Evolutionary conservation across 2,113 vertebrate genomes (phyloP).

Genomic region (Heterocephalus glaber): DNA sequence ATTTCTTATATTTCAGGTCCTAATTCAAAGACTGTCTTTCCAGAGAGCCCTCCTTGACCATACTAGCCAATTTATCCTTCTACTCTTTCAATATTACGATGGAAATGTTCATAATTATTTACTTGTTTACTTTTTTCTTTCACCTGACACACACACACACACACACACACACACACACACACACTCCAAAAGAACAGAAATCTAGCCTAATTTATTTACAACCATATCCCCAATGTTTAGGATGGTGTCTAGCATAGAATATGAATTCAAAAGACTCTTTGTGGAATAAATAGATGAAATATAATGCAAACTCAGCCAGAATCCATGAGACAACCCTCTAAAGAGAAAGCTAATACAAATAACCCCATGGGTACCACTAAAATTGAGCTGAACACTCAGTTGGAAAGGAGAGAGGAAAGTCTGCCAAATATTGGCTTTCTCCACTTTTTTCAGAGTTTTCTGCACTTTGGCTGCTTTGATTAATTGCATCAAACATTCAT

Average conservation of each 20-base stretch:
- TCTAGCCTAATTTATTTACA: neutral
- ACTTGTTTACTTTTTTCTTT: neutral
- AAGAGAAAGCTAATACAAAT: slow-evolving; percentile 51
- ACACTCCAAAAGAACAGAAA: neutral
- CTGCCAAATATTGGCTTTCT: slow-evolving; percentile 40
- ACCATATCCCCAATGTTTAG: neutral
- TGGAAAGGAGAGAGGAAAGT: slow-evolving; percentile 19
- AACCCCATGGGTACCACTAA: slow-evolving; percentile 17
- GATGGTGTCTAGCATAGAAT: neutral
- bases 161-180: neutral
- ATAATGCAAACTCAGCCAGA: slow-evolving; percentile 9
- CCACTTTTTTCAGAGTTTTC: slow-evolving; percentile 46
- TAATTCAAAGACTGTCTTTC: neutral
- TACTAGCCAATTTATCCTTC: neutral
- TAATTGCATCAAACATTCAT: slow-evolving; percentile 48
- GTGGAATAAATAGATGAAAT: slow-evolving; percentile 30
- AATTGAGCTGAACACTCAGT: slow-evolving; percentile 2
- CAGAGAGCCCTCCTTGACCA: neutral
- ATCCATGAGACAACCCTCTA: neutral
- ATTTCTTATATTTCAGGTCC: neutral
- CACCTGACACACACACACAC: neutral
- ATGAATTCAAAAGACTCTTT: neutral
- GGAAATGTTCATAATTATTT: neutral
- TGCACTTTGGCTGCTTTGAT: slow-evolving; percentile 55
- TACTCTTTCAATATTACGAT: neutral